phyloP scores from a whole-genome alignment of 1,140 invertebrate species.

The Diprion similis region DNA sequence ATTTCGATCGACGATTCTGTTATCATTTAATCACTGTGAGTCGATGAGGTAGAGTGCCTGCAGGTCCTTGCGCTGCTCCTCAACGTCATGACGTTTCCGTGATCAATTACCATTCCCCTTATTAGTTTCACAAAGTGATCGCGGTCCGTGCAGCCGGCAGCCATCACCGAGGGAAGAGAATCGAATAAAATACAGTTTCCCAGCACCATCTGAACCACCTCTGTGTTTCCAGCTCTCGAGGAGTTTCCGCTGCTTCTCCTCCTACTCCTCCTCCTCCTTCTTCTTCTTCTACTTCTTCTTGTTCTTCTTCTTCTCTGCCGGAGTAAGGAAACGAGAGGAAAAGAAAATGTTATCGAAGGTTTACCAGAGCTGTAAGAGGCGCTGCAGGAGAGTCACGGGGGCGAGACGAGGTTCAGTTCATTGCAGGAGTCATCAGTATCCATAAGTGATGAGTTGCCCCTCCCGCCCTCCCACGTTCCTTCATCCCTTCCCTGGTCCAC shows the following conservation, averaged over 20 bases:
- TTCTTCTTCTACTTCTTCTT: no score
- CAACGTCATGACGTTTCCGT: no score
- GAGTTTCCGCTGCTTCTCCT: not conserved
- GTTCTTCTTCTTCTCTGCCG: conserved; percentile 17
- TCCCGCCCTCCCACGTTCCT: conserved; percentile 5
- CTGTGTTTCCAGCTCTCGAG: not conserved
- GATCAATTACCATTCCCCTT: conserved; percentile 24
- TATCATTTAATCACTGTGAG: no score
- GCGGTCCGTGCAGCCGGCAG: not conserved
- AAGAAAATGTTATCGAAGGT: conserved; percentile 58
- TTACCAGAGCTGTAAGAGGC: conserved; percentile 28
- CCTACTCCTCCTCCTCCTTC: no score
- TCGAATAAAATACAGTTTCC: conserved; percentile 7
- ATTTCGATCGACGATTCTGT: no score
- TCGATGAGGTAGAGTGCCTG: no score
- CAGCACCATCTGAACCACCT: not conserved
- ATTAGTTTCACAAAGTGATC: conserved; percentile 20
- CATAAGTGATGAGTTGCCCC: conserved; percentile 63
- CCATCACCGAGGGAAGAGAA: not conserved
- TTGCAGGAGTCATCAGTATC: conserved; percentile 64
- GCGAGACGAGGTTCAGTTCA: conserved; percentile 50
- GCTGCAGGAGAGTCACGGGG: conserved; percentile 26
- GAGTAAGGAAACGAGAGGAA: conserved; percentile 18
- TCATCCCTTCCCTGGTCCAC: no score
- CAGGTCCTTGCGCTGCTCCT: no score